These are phyloP conservation scores for Malurus splendens DNA, from an alignment of 2,797 vertebrate genomes.

Conservation along the genomic window DNA sequence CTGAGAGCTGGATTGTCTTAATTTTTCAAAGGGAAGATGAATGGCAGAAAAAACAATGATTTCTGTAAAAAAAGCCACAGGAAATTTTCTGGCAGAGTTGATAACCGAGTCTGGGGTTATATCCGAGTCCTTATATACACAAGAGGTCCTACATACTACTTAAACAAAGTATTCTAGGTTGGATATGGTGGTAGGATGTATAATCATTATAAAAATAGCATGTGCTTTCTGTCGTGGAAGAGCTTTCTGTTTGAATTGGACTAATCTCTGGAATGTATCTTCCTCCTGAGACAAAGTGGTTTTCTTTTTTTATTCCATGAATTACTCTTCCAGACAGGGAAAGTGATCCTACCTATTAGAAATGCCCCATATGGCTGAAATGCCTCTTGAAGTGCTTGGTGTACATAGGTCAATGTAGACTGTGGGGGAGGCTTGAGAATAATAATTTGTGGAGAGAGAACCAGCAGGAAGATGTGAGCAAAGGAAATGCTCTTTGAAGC, in stretches of 20 bases:
- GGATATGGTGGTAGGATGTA: not conserved
- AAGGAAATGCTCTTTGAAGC: not conserved
- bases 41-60: rapidly evolving
- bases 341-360: not conserved
- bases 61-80: not conserved
- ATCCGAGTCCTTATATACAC: not conserved
- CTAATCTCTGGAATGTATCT: not conserved
- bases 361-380: not conserved
- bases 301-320: not conserved
- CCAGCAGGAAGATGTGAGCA: not conserved
- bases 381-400: not conserved
- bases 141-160: not conserved
- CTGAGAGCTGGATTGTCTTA: not conserved
- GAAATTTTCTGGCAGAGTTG: not conserved
- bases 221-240: not conserved
- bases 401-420: not conserved
- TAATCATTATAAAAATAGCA: not conserved
- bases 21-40: not conserved
- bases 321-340: not conserved
- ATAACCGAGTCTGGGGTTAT: not conserved
- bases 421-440: not conserved
- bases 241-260: not conserved
- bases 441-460: not conserved
- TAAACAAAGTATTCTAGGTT: not conserved
- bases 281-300: not conserved